phyloP scores from a whole-genome alignment of 2,797 vertebrate genomes.

The Sparidentex hasta region DNA sequence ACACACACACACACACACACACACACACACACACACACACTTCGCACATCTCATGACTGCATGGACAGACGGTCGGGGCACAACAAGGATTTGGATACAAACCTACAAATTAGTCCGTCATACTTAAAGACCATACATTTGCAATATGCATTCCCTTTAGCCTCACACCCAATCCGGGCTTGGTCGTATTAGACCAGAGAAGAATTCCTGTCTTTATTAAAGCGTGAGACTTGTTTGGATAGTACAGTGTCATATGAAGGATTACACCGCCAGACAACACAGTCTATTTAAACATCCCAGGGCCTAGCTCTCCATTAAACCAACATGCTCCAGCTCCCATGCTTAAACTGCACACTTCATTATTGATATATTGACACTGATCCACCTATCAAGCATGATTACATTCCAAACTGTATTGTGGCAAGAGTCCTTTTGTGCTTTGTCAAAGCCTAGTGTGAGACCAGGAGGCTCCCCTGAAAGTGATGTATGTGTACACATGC shows the following conservation, averaged over 20 bases:
- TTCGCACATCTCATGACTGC: no score
- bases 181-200: conserved; percentile 40
- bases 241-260: conserved; percentile 65
- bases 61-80: neutral
- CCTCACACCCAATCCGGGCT: conserved; percentile 41
- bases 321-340: conserved; percentile 31
- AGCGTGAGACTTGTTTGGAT: conserved; percentile 73
- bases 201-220: conserved; percentile 82
- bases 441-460: conserved; percentile 52
- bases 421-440: conserved; percentile 47
- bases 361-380: conserved; percentile 73
- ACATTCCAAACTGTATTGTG: conserved; percentile 71
- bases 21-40: neutral
- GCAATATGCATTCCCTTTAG: conserved; percentile 42
- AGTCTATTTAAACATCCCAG: conserved; percentile 52
- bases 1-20: neutral
- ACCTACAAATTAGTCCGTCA: conserved; percentile 11
- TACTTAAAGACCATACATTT: conserved; percentile 8
- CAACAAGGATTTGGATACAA: neutral
- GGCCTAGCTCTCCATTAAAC: conserved; percentile 56
- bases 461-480: conserved; percentile 48
- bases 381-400: conserved; percentile 60
- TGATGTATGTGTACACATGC: conserved; percentile 37
- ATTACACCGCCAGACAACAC: conserved; percentile 64
- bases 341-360: conserved; percentile 46